phyloP scores from a whole-genome alignment of 2,888 invertebrate genomes.

The Leptothorax acervorum region DNA sequence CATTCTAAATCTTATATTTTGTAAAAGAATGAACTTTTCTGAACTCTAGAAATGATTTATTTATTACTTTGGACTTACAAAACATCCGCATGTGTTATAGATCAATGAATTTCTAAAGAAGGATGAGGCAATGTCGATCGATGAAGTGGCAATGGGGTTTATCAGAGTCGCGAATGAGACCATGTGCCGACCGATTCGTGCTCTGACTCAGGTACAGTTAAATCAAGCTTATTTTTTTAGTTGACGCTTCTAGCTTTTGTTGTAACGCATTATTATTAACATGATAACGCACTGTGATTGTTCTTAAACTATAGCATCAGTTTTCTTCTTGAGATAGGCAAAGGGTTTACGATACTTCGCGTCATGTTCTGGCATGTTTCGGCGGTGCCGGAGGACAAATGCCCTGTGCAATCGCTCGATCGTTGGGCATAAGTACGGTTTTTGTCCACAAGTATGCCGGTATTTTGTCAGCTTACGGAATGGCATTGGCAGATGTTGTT shows the following conservation, averaged over 20 bases:
- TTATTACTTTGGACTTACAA: neutral
- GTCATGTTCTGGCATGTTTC: constrained; percentile 97
- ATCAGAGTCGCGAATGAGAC: constrained; percentile 98
- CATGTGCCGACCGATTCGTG: constrained; percentile 98
- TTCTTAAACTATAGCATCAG: neutral
- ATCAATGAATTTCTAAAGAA: constrained; percentile 84
- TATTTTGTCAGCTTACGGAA: constrained; percentile 98
- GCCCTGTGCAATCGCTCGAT: constrained; percentile 97
- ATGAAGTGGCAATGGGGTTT: constrained; percentile 99
- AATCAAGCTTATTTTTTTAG: neutral
- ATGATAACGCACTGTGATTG: neutral
- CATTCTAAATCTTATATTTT: neutral
- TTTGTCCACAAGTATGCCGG: constrained; percentile 98
- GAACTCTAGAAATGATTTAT: neutral
- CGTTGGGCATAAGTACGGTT: constrained; percentile 95
- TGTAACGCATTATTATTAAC: neutral
- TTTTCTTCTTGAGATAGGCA: constrained; percentile 88
- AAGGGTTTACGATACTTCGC: constrained; percentile 97
- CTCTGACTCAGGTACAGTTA: constrained; percentile 89
- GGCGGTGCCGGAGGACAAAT: constrained; percentile 99
- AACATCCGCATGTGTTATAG: constrained; percentile 72
- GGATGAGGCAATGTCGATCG: constrained; percentile 88
- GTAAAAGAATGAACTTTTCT: neutral
- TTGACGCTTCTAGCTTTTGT: neutral
- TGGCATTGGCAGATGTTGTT: constrained; percentile 99